A percentile compares a stretch with the other conserved stretches of the same genome.
These are phyloP conservation scores for Gnatocerus cornutus DNA, from an alignment of 2,888 invertebrate genomes.

Conservation along the genomic window DNA sequence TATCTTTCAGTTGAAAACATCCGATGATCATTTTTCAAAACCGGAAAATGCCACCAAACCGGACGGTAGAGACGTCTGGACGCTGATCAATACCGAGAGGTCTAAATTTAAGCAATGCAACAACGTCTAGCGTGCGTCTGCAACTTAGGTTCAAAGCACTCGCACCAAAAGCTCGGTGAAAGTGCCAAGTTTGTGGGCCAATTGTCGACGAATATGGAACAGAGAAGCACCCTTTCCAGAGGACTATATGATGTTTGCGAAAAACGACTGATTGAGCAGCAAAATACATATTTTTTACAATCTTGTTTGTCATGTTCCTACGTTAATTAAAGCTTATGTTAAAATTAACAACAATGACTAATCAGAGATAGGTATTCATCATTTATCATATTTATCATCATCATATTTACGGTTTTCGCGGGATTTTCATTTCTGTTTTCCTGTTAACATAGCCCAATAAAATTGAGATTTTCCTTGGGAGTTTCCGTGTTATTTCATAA, in stretches of 20 bases:
- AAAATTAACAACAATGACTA: conserved; percentile 5
- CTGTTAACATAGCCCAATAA: no score
- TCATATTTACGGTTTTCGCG: no score
- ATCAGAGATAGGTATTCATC: neutral
- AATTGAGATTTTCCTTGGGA: no score
- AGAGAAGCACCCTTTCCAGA: conserved; percentile 7
- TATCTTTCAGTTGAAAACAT: conserved; percentile 18
- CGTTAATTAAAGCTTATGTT: neutral
- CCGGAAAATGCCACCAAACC: conserved; percentile 3
- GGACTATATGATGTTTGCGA: no score
- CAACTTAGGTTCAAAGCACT: conserved; percentile 35
- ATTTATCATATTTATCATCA: no score
- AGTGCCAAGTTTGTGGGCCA: conserved; percentile 2
- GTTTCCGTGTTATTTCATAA: no score
- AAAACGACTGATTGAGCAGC: no score
- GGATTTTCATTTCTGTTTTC: no score
- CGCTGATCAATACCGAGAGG: conserved; percentile 39
- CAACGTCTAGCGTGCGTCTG: conserved; percentile 43
- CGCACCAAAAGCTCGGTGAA: conserved; percentile 7
- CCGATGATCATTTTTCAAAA: conserved; percentile 7
- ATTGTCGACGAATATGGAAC: neutral
- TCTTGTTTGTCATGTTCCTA: neutral
- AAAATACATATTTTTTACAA: neutral
- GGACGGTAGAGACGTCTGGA: conserved; percentile 32
- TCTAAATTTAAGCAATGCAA: conserved; percentile 40